A percentile compares a stretch with the other conserved stretches of the same genome.
Evolutionary conservation across 2,113 vertebrate genomes (phyloP).

Genomic region (Herpetotheres cachinnans): DNA sequence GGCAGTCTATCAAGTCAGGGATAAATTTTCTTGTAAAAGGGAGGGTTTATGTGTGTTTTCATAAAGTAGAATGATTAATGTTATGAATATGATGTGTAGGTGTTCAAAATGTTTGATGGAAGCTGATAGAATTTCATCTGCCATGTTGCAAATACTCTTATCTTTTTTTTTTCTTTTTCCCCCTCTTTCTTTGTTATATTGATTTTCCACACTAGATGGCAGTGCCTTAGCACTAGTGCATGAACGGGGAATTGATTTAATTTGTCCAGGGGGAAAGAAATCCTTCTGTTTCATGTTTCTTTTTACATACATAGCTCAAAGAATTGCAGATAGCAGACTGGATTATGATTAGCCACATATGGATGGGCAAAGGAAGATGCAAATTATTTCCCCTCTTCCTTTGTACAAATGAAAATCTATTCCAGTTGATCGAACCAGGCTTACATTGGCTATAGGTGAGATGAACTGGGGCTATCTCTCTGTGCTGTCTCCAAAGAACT

Average conservation of each 20-base stretch:
- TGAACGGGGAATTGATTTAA: slow-evolving; percentile 17
- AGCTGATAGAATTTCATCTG: not conserved
- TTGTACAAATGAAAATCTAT: not conserved
- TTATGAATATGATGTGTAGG: not conserved
- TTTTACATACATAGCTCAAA: not conserved
- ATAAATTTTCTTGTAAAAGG: not conserved
- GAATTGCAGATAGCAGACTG: not conserved
- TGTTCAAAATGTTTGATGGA: not conserved
- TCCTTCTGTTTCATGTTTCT: slow-evolving; percentile 3
- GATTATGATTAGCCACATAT: not conserved
- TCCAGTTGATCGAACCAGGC: not conserved
- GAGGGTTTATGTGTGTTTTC: not conserved
- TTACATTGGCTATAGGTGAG: not conserved
- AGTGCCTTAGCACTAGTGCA: slow-evolving; percentile 49
- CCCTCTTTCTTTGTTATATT: slow-evolving; percentile 1
- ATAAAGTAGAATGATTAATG: not conserved
- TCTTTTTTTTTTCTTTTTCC: no score
- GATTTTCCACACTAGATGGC: slow-evolving; percentile 63
- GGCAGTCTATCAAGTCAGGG: not conserved
- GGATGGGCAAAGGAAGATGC: not conserved
- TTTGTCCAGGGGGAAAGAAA: not conserved
- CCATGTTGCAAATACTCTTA: not conserved
- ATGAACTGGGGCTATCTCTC: not conserved
- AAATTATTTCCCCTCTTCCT: not conserved
- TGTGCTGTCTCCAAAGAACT: not conserved